Base-by-base conservation (phyloP, 2,888 invertebrate genomes). In the Malthinus seriepunctatus region DNA sequence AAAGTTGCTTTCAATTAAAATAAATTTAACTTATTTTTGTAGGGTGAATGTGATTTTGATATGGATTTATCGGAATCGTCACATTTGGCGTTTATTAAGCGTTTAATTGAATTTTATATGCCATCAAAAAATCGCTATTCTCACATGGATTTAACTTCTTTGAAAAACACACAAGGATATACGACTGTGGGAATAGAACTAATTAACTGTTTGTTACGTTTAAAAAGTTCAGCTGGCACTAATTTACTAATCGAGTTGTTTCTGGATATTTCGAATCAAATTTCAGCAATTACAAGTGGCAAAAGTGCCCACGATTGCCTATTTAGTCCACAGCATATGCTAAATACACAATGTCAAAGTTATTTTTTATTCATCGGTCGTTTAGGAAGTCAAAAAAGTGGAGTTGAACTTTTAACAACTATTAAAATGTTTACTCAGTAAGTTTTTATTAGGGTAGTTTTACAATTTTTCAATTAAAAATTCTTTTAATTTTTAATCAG, bases 311-410 rank as follows among this genome's bases (percentile, higher is more conserved):
- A 93, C 73, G 93, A 93, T 73, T 93, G 93, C 66, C 80, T 94
- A 12, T 91, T 95, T 71, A 93, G 93, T 76, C 95, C 95, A 1
- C 89, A 91, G 67, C 90, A 91, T 75, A 88, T 95, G 86, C 85
- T 88, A 68, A 92, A 89, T 71, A 94, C 95, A 0, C 90, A 94
- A 81, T 93, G 94, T 75, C 95, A 95, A 77, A 91, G 91, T 82
- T 97, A 97, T 82, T 97, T 97, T 79, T 83, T 97, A 42, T 92
- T 95, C 75, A 87, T 97, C 62, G 97, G 97, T 0, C 89, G 93
- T 67, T 83, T 97, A 71, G 89, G 90, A 67, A 88, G 90, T 63
- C 84, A 86, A 6, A 83, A 84, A 51, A 81, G 83, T 44, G 92
- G 92, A 1, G 79, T 88, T 38, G 83, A 82, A 65, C 83, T 90